A percentile compares a stretch with the other conserved stretches of the same genome.
phyloP scores from a whole-genome alignment of 2,113 vertebrate genomes.

The Planiliza haematocheilus region DNA sequence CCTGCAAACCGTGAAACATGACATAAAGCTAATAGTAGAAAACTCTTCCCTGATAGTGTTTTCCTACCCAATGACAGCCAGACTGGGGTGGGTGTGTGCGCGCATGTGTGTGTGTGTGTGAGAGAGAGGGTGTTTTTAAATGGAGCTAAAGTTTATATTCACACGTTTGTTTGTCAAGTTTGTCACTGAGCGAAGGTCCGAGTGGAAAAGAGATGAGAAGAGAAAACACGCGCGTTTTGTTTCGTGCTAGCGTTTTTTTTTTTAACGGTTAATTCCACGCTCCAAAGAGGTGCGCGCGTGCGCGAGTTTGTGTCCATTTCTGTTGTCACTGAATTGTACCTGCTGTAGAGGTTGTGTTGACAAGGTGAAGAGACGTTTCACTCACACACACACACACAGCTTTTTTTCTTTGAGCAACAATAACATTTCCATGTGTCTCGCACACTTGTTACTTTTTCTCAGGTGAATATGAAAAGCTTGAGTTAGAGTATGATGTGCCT shows the following conservation, averaged over 20 bases:
- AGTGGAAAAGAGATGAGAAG: neutral
- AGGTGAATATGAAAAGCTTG: neutral
- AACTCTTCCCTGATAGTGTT: slow-evolving; percentile 39
- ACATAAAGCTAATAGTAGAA: neutral
- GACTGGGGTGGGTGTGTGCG: slow-evolving; percentile 70
- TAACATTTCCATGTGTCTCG: neutral
- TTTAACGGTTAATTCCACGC: slow-evolving; percentile 37
- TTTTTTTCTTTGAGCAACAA: neutral
- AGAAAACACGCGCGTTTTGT: slow-evolving; percentile 18
- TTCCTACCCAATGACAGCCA: slow-evolving; percentile 56
- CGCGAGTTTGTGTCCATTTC: slow-evolving; percentile 28
- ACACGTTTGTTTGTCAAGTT: slow-evolving; percentile 20
- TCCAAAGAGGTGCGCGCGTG: slow-evolving; percentile 57
- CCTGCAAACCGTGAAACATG: slow-evolving; percentile 16
- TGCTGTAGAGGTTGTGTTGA: slow-evolving; percentile 1
- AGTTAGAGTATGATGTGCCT: neutral
- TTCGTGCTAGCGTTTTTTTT: slow-evolving; percentile 2
- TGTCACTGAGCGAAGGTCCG: neutral
- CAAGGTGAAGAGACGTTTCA: neutral
- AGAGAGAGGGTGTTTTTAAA: slow-evolving; percentile 61
- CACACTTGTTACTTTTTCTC: slow-evolving; percentile 44
- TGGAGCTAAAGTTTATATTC: slow-evolving; percentile 67
- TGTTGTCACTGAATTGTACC: slow-evolving; percentile 42
- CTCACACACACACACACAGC: neutral
- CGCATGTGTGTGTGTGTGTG: slow-evolving; percentile 44